These are phyloP conservation scores for Bettongia penicillata DNA, from an alignment of 2,113 vertebrate species.

Conservation along the genomic window DNA sequence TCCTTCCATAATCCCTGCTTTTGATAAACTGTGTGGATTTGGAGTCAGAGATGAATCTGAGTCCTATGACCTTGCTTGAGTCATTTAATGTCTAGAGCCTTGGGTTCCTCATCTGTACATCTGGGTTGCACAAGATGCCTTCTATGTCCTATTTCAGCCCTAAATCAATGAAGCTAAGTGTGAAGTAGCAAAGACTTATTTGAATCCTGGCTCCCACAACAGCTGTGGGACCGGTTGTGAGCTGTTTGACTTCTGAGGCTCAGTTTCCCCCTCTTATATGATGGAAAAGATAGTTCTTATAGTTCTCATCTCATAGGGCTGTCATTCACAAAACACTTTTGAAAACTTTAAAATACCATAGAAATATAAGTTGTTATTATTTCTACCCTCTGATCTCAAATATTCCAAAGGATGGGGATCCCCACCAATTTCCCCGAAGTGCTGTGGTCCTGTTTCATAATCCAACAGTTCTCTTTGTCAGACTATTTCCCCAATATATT, in stretches of 20 bases:
- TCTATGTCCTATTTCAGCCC: background rate
- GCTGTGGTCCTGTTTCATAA: slow-evolving; percentile 5
- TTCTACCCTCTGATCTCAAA: slow-evolving; percentile 30
- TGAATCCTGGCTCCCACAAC: background rate
- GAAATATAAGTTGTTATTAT: background rate
- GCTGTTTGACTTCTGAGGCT: background rate
- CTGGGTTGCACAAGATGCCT: background rate
- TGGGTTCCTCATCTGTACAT: background rate
- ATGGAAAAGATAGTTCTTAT: too few species aligned
- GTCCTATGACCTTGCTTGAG: background rate
- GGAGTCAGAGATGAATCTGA: background rate
- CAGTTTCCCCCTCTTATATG: background rate
- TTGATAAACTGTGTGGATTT: background rate
- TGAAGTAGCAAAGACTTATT: background rate
- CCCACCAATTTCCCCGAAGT: background rate
- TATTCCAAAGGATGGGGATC: background rate
- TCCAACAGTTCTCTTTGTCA: background rate
- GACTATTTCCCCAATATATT: slow-evolving; percentile 24
- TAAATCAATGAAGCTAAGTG: background rate
- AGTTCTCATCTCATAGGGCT: background rate
- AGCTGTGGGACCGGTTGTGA: background rate
- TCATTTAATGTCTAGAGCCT: background rate
- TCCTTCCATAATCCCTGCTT: background rate
- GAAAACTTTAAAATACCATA: background rate
- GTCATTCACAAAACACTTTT: background rate